phyloP scores from a whole-genome alignment of 2,797 vertebrate genomes.

The Tamandua tetradactyla region DNA sequence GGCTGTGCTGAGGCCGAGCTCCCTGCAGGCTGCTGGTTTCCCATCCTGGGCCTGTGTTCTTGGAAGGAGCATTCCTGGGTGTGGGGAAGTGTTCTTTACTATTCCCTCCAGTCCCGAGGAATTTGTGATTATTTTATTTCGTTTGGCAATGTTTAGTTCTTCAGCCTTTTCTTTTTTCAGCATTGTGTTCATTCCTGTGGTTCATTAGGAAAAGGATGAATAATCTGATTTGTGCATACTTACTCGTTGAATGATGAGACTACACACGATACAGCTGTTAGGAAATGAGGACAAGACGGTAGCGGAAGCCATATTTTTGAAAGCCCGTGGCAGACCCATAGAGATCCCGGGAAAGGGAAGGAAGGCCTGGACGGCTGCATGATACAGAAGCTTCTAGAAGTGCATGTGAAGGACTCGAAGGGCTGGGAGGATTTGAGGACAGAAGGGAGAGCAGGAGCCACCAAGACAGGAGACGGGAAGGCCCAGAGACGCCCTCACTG shows the following conservation, averaged over 20 bases:
- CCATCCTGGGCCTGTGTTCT: neutral
- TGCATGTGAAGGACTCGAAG: neutral
- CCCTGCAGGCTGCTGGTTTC: neutral
- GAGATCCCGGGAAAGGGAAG: neutral
- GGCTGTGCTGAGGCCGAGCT: neutral
- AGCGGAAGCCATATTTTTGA: neutral
- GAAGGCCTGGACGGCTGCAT: neutral
- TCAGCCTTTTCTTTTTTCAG: neutral
- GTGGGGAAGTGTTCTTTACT: neutral
- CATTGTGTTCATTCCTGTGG: neutral
- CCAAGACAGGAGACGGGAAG: neutral
- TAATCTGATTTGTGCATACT: neutral
- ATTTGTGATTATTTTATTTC: slow-evolving; percentile 36
- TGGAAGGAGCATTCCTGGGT: neutral
- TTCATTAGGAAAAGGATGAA: slow-evolving; percentile 10
- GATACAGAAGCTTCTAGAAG: neutral
- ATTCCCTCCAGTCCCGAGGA: neutral
- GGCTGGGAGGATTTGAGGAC: neutral
- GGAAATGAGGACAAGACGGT: neutral
- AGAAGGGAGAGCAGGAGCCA: neutral
- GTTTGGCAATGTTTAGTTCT: slow-evolving; percentile 29
- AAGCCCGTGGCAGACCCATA: neutral
- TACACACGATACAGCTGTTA: neutral
- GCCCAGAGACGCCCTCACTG: too few relatives aligned
- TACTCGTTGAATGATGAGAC: slow-evolving; percentile 33